Base-by-base conservation (phyloP, 2,888 invertebrate genomes). In the Eubasilissa splendida region DNA sequence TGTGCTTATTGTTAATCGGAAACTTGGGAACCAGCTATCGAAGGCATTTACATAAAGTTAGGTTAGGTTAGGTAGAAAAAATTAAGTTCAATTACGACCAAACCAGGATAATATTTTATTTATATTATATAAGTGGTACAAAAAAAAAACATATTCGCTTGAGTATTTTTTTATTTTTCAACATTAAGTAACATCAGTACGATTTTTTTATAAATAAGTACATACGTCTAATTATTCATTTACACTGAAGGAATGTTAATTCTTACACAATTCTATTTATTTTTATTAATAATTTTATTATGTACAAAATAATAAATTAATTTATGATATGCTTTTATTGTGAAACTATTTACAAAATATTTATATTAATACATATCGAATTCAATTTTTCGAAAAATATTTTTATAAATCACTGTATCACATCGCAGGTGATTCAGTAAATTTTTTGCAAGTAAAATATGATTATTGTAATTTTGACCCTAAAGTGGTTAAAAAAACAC, bases 161-260 rank as follows among this genome's bases (percentile, higher is more conserved):
- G 52, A 73, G 76, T 53, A 77, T 80, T 81, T 76, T 76, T 71
- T 82, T 82, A 79, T 77, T 83, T 80, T 83, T 81, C 79, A 79
- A 83, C 81, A 81, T 79, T 79, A 79, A 81, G 77, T 82, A 83
- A 83, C 83, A 83, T 83, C 83, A 83, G 83, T 83, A 83, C 83
- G 79, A 79, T 74, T 83, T 79, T 22, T 80, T 76, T 77, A 83
- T 80, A 83, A 83, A 77, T 81, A 79, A 71, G 60, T 79, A 75
- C 58, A 74, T 74, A 73, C 52, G 11, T 9, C 31, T 70, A 68
- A 68, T 52, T 50, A 50, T 50, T 52, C 42, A n/a, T 68, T 50
- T 68, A 68, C 50, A 68, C 11, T 54, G 56, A 71, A 11, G 71
- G 56, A 80, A 73, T 70, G 53, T 77, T 80, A 65, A 81, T 54